Base-by-base conservation (phyloP, 2,113 vertebrate genomes). In the Urocolius indicus region DNA sequence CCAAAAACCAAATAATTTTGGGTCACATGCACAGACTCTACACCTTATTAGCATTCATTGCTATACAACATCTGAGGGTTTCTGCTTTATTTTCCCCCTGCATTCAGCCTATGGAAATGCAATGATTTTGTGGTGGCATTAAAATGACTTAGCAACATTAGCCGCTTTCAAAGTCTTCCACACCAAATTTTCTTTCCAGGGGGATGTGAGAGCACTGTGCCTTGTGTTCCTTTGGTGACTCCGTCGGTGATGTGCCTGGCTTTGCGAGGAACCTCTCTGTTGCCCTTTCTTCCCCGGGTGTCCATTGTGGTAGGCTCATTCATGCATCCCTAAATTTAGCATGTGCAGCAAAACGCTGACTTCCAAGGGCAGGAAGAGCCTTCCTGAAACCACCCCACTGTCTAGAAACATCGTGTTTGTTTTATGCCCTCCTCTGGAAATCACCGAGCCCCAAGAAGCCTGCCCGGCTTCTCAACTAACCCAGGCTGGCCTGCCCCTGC, bases 321-420 rank as follows among this genome's bases (percentile, higher is more conserved):
- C 93, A 93, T 92, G 93, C 95, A 89, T 94, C 93, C 84, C 89
- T 95, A 91, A 94, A 77, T 52, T 26, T 90, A 77, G 51, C 43
- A 52, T 58, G 87, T 89, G 96, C 83, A 92, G 93, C 96, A 96
- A 95, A 96, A 92, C 1, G 68, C 86, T 5, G 80, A 93, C 91
- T 95, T 95, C 94, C 87, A 80, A 74, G 78, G 68, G 59, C 79
- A 85, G 68, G 32, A 55, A 85, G 16, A 71, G 46, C 59, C 43
- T 96, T 95, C 92, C 78, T 10, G 22, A 85, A 93, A 51, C 77
- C 16, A 1, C 38, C 30, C 77, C 1, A 6, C 46, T 11, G 46
- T n/a, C 79, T 32, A 3, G 21, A 57, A 76, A 68, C 1, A 27
- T 66, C 5, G 8, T 12, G 6, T 55, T 68, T 93, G 80, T 89